Evolutionary conservation across 2,797 vertebrate genomes (phyloP), one percentile per base, ranked within the genome.

Genomic region (Anas georgica): DNA sequence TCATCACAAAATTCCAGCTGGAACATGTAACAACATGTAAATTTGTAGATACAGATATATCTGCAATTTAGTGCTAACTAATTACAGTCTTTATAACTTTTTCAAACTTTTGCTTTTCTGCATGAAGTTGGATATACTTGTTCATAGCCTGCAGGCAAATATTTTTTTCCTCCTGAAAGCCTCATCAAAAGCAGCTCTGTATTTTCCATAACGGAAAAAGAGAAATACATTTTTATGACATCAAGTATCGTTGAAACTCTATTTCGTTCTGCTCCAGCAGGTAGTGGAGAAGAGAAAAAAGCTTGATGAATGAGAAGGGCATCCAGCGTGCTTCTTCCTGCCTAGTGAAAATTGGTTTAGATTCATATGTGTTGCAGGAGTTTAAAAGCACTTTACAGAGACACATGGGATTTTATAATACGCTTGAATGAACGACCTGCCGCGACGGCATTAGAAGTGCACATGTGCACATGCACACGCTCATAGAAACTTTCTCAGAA

Each of bases 321-420:
- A 48, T 41, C 22, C 48, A 33, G 8, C 26, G 1, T 74, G 17
- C 26, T 72, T 91, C 50, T 7, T 2, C 45, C 13, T 78, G 23
- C 37, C 2, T 28, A 56, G 28, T 83, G 54, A 78, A 87, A 91
- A 80, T 46, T 83, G 13, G 5, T 25, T 92, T 83, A 22, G 54
- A 63, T 45, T 87, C 3, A 0, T 70, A 22, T 60, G 54, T 84
- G 39, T 72, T 77, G 28, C 43, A 83, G 54, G 78, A 56, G 23
- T 92, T 87, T 83, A 74, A 91, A 89, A 91, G 54, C 31, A 76
- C 17, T 90, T 46, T 87, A 5, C 68, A 88, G 75, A 73, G 79
- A 55, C 37, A 73, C 17, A 2, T 48, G 64, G 56, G 67, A 52
- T 68, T 91, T 85, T 85, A 67, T 50, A 79, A 33, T 54, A 22